These are phyloP conservation scores for Procavia capensis DNA, from an alignment of 2,113 vertebrate species.

Conservation along the genomic window DNA sequence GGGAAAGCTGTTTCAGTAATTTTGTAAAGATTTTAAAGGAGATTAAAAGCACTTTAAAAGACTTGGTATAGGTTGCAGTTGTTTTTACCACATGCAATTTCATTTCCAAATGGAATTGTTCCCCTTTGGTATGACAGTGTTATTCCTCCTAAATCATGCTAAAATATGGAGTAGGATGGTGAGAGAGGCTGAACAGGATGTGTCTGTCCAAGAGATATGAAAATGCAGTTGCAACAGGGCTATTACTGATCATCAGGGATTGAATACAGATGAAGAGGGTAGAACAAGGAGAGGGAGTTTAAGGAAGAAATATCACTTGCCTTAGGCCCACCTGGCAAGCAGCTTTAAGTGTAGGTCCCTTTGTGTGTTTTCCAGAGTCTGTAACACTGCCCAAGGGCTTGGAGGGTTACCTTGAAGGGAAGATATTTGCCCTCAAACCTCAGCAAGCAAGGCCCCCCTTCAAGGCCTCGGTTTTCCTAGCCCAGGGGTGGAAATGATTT, in stretches of 20 bases:
- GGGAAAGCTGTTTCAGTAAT: background rate
- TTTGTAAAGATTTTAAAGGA: slow-evolving; percentile 26
- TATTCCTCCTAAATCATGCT: background rate
- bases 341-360: background rate
- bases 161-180: no score
- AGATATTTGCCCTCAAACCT: background rate
- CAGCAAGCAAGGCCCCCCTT: background rate
- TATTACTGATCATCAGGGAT: background rate
- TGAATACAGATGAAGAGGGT: background rate
- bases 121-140: background rate
- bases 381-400: background rate
- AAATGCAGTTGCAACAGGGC: background rate
- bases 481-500: background rate
- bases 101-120: background rate
- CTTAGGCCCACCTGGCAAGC: background rate
- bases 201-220: background rate
- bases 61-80: background rate
- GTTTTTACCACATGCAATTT: background rate
- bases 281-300: background rate
- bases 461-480: background rate
- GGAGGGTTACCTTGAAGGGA: background rate
- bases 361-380: background rate
- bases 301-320: background rate
- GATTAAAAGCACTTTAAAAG: background rate
- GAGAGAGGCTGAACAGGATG: background rate